These are phyloP conservation scores for Physocephala rufipes DNA, from an alignment of 2,888 invertebrate species.

Conservation along the genomic window DNA sequence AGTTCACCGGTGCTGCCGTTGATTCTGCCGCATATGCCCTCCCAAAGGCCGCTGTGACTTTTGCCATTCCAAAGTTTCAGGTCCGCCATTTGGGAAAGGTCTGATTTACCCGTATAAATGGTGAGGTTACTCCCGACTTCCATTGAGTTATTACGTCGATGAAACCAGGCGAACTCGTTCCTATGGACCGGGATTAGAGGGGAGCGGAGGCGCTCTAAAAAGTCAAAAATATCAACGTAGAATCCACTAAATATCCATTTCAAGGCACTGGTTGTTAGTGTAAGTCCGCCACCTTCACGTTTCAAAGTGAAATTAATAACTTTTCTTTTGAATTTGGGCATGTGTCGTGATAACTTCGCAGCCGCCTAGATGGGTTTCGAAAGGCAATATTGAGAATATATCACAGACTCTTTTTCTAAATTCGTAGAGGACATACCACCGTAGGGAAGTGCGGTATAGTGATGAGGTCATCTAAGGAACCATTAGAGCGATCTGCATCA, in stretches of 20 bases:
- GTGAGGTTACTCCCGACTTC: conserved; percentile 79
- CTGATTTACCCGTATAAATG: conserved; percentile 76
- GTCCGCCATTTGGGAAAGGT: conserved; percentile 73
- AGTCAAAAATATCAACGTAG: conserved; percentile 75
- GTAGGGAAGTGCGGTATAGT: conserved; percentile 79
- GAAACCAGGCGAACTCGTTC: conserved; percentile 85
- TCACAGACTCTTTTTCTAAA: too few species aligned
- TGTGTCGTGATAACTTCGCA: conserved; percentile 68
- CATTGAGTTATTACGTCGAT: conserved; percentile 76
- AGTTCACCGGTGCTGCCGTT: conserved; percentile 82
- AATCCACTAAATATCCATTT: conserved; percentile 83
- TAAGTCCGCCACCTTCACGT: conserved; percentile 66
- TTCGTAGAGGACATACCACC: conserved; percentile 70
- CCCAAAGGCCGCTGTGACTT: conserved; percentile 68
- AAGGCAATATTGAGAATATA: neutral
- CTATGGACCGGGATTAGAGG: conserved; percentile 68
- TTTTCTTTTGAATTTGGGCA: conserved; percentile 62
- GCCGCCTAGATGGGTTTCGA: conserved; percentile 69
- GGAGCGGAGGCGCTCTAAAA: conserved; percentile 67
- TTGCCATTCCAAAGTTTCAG: conserved; percentile 76
- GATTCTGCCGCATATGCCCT: conserved; percentile 73
- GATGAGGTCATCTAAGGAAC: conserved; percentile 73
- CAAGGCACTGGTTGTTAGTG: conserved; percentile 71
- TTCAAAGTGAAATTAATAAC: conserved; percentile 70
- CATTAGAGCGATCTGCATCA: conserved; percentile 73